These are phyloP conservation scores for Motacilla alba DNA, from an alignment of 2,113 vertebrate species.

Conservation along the genomic window DNA sequence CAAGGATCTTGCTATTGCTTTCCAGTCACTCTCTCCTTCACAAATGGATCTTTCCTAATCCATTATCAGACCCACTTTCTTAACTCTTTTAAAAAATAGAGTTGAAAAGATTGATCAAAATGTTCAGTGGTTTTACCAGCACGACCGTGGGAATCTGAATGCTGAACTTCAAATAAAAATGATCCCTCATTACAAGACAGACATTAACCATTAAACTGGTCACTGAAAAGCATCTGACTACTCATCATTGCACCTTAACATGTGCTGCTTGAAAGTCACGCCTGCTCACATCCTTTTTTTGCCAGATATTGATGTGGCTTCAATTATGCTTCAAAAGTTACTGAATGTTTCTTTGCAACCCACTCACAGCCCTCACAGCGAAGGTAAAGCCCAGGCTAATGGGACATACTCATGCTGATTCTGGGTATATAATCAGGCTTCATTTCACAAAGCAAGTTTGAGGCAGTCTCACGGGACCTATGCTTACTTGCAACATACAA, in stretches of 20 bases:
- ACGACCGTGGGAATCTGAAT: neutral
- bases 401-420: neutral
- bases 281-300: neutral
- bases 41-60: slow-evolving; percentile 37
- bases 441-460: neutral
- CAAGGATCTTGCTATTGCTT: slow-evolving; percentile 24
- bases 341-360: neutral
- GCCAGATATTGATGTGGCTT: neutral
- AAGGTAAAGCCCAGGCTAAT: neutral
- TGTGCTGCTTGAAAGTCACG: neutral
- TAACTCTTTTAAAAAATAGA: neutral
- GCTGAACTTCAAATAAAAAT: neutral
- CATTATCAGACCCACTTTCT: slow-evolving; percentile 3
- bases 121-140: neutral
- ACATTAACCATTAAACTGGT: neutral
- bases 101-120: neutral
- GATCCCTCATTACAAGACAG: neutral
- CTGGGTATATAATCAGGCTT: neutral
- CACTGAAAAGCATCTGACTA: neutral
- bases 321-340: neutral
- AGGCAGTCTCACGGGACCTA: neutral
- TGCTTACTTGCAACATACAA: neutral
- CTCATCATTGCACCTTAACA: neutral
- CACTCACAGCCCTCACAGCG: neutral
- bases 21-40: neutral